Evolutionary conservation across 2,113 vertebrate species (phyloP).

Genomic region (Andinoacara biseriatus): DNA sequence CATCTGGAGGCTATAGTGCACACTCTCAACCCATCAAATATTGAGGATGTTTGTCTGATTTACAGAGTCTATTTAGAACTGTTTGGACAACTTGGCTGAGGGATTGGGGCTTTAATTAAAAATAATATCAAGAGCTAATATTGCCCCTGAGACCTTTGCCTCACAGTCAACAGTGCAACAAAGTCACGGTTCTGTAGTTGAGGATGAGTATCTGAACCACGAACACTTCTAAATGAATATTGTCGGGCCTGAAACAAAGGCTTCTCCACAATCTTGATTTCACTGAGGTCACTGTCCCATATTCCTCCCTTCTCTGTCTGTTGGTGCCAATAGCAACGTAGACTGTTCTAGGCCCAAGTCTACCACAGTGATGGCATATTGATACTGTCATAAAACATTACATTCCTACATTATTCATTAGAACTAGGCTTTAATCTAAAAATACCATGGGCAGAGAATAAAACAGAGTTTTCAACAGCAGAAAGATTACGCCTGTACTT

Average conservation of each 20-base stretch:
- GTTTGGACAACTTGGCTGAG: conserved; percentile 81
- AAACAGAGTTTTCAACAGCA: conserved; percentile 75
- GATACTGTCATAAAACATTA: conserved; percentile 81
- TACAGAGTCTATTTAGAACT: conserved; percentile 78
- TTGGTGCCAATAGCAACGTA: conserved; percentile 58
- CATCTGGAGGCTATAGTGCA: conserved; percentile 78
- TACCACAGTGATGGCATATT: conserved; percentile 67
- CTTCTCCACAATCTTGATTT: conserved; percentile 40
- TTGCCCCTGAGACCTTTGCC: conserved; percentile 69
- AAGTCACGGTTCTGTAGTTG: conserved; percentile 63
- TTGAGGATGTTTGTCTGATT: conserved; percentile 83
- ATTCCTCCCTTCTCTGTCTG: conserved; percentile 44
- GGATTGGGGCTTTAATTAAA: conserved; percentile 84
- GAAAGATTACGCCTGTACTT: conserved; percentile 71
- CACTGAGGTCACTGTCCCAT: conserved; percentile 20
- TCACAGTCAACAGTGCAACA: conserved; percentile 74
- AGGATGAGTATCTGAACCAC: conserved; percentile 40
- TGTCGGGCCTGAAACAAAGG: conserved; percentile 53
- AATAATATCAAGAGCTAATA: conserved; percentile 82
- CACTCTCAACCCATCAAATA: conserved; percentile 72
- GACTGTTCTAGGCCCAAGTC: conserved; percentile 54
- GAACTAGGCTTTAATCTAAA: conserved; percentile 84
- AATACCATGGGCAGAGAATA: conserved; percentile 80
- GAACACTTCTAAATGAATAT: conserved; percentile 50
- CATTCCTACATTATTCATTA: conserved; percentile 78